phyloP scores from a whole-genome alignment of 2,888 invertebrate species.

The Seladonia tumulorum region DNA sequence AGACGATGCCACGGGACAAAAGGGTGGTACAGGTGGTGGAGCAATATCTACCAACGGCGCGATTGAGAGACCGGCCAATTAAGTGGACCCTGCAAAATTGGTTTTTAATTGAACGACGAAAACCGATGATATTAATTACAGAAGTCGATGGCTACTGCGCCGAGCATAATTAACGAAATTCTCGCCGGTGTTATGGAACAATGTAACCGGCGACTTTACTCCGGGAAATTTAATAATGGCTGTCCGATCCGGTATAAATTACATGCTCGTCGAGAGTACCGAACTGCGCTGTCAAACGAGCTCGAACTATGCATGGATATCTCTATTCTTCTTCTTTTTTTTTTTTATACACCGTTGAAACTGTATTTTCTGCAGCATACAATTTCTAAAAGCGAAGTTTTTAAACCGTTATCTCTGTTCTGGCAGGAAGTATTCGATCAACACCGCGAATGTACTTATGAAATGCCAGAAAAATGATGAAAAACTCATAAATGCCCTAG shows the following conservation, averaged over 20 bases:
- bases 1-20: conserved; percentile 71
- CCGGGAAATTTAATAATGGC: conserved; percentile 30
- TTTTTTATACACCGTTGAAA: not conserved
- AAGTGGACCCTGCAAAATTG: conserved; percentile 74
- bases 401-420: not conserved
- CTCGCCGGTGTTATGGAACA: conserved; percentile 31
- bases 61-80: conserved; percentile 71
- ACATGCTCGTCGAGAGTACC: not conserved
- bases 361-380: not conserved
- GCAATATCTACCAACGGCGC: conserved; percentile 65
- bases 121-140: conserved; percentile 70
- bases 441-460: not conserved
- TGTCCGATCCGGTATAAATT: conserved; percentile 12
- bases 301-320: not conserved
- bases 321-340: not conserved
- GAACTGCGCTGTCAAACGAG: not conserved
- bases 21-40: conserved; percentile 63
- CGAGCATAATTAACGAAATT: conserved; percentile 62
- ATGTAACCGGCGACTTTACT: conserved; percentile 22
- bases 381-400: not conserved
- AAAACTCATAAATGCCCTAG: no score
- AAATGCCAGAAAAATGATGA: not conserved
- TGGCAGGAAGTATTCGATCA: not conserved
- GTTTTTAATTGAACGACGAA: conserved; percentile 75
- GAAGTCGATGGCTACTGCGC: conserved; percentile 18